Evolutionary conservation across 1,140 invertebrate species (phyloP), one percentile per base, ranked within the genome.

Genomic region (Drosophila ambigua): DNA sequence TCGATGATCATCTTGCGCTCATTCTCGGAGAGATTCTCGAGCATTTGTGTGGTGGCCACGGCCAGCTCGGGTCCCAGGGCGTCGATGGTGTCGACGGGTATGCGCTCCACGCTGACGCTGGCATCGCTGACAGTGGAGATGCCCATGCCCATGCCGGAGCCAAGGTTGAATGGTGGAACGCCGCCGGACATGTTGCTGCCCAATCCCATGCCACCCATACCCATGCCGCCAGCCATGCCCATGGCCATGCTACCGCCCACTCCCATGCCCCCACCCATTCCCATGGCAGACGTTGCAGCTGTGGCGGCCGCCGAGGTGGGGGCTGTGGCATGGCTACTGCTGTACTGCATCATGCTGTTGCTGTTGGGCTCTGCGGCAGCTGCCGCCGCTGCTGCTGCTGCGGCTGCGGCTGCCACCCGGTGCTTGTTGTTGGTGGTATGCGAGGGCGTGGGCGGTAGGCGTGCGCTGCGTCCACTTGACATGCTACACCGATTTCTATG

Each of bases 401-500:
- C 53, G 57, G 60, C 41, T 60, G 71, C 53, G 53, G 72, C 72
- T 69, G 81, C 66, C 58, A 57, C 68, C 57, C 84, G 65, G 5
- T 84, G 72, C 51, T 81, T 84, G 64, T 76, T 83, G 74, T 91
- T 85, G 67, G 77, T 79, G 75, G 72, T 87, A 16, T 91, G 90
- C 64, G 85, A 91, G 79, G 91, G 90, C 69, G 87, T 92, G 61
- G 91, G 85, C 65, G 91, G 91, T 45, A 92, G 79, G 49, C 91
- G 78, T 68, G 91, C 91, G 59, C 91, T 92, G 60, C 91, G 91
- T 77, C 91, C 91, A 85, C 91, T 92, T 83, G 91, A 91, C 91
- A 92, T 92, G 81, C 83, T 87, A 87, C 57, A 75, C 69, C 52
- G 49, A 48, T 82, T 81, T 59, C 23, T 63, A 65, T 63, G 11